A percentile compares a stretch with the other conserved stretches of the same genome.
phyloP scores from a whole-genome alignment of 1,140 invertebrate species.

The Papilio machaon region DNA sequence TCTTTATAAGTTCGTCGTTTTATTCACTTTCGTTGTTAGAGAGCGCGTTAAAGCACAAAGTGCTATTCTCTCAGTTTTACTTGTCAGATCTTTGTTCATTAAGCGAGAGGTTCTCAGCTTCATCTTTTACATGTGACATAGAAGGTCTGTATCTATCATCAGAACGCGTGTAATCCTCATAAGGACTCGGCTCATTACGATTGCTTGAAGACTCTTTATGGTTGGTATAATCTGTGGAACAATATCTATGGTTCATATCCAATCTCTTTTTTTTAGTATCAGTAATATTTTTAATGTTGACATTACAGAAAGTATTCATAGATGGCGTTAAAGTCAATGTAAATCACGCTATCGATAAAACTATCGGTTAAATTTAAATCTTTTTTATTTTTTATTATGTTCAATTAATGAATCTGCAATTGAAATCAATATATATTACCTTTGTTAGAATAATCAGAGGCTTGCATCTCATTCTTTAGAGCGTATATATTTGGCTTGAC shows the following conservation, averaged over 20 bases:
- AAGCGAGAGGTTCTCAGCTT: conserved; percentile 79
- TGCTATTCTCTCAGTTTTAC: conserved; percentile 46
- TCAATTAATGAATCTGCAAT: no score
- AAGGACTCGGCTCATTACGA: conserved; percentile 72
- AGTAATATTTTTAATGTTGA: no score
- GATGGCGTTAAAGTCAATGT: not conserved
- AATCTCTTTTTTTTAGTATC: no score
- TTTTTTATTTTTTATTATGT: no score
- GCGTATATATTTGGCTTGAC: conserved; percentile 80
- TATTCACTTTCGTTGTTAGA: not conserved
- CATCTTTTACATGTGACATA: conserved; percentile 75
- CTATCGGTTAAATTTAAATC: no score
- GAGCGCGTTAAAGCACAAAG: conserved; percentile 13
- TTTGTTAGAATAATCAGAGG: conserved; percentile 77
- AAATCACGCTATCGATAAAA: not conserved
- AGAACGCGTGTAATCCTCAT: conserved; percentile 70
- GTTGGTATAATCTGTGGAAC: conserved; percentile 61
- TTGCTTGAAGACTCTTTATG: conserved; percentile 73
- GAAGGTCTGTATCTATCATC: conserved; percentile 72
- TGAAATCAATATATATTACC: conserved; percentile 47
- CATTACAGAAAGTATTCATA: not conserved
- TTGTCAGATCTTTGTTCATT: conserved; percentile 80
- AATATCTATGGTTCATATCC: no score
- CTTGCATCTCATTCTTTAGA: conserved; percentile 79
- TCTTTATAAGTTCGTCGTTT: conserved; percentile 47